Evolutionary conservation across 2,113 vertebrate genomes (phyloP).

Genomic region (Poecilia latipinna): DNA sequence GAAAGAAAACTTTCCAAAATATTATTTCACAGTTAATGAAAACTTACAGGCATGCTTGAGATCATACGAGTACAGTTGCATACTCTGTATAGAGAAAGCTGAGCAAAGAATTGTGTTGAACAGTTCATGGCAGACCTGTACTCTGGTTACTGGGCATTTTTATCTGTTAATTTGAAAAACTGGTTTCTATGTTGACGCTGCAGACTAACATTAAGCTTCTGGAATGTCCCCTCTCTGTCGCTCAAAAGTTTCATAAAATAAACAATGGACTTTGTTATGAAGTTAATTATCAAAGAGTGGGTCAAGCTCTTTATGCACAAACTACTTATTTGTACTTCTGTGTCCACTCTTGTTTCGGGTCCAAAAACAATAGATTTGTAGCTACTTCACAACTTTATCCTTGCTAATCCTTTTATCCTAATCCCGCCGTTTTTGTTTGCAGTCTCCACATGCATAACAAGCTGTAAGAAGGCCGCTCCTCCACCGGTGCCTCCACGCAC

Average conservation of each 20-base stretch:
- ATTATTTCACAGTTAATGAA: neutral
- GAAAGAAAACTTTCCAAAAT: neutral
- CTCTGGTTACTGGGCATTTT: neutral
- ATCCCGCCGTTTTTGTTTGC: slow-evolving; percentile 11
- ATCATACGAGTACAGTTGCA: slow-evolving; percentile 15
- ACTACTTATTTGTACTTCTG: neutral
- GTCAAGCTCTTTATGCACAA: neutral
- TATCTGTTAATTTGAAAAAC: no score
- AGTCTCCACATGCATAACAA: slow-evolving; percentile 97
- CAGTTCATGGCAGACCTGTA: neutral
- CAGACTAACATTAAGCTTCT: no score
- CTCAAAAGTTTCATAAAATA: neutral
- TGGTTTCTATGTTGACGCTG: no score
- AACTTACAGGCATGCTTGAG: slow-evolving; percentile 10
- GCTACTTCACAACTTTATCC: no score
- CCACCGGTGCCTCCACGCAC: slow-evolving; percentile 97
- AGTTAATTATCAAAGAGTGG: slow-evolving; percentile 4
- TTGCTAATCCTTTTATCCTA: slow-evolving; percentile 2
- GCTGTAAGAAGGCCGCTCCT: slow-evolving; percentile 96
- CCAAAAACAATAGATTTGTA: neutral
- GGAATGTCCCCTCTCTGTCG: no score
- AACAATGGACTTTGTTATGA: neutral
- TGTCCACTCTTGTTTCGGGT: neutral
- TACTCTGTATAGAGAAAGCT: slow-evolving; percentile 9
- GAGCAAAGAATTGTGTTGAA: slow-evolving; percentile 40